Evolutionary conservation across 1,140 invertebrate genomes (phyloP).

Genomic region (Drosophila leontia): DNA sequence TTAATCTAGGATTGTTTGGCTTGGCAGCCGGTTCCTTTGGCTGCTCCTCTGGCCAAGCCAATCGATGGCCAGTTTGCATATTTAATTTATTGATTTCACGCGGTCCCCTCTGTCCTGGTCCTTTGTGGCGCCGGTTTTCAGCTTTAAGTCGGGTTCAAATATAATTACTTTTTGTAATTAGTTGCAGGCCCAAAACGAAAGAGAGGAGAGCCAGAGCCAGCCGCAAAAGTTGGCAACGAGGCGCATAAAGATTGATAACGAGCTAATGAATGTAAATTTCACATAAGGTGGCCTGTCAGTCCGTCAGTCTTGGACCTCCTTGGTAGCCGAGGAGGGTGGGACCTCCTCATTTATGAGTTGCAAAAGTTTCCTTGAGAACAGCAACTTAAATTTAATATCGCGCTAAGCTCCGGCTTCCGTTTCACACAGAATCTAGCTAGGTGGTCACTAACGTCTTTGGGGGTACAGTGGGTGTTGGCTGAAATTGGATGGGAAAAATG

Average conservation of each 20-base stretch:
- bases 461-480: slow-evolving; percentile 52
- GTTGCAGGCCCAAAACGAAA: slow-evolving; percentile 60
- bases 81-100: slow-evolving; percentile 79
- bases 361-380: slow-evolving; percentile 27
- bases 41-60: background rate
- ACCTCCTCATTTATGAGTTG: slow-evolving; percentile 49
- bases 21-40: background rate
- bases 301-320: slow-evolving; percentile 18
- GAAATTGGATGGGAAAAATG: background rate
- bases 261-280: slow-evolving; percentile 83
- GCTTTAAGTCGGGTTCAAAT: slow-evolving; percentile 63
- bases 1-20: slow-evolving; percentile 47
- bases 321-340: slow-evolving; percentile 1
- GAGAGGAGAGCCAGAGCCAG: background rate
- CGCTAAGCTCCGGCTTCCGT: slow-evolving; percentile 73
- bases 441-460: slow-evolving; percentile 30
- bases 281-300: slow-evolving; percentile 47
- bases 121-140: slow-evolving; percentile 53
- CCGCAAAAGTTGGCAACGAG: slow-evolving; percentile 40
- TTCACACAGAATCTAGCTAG: slow-evolving; percentile 42
- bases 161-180: slow-evolving; percentile 83
- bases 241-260: slow-evolving; percentile 81
- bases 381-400: slow-evolving; percentile 78
- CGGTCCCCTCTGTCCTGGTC: slow-evolving; percentile 21
- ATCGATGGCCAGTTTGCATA: slow-evolving; percentile 37